These are phyloP conservation scores for Crematogaster levior DNA, from an alignment of 2,888 invertebrate species.

Conservation along the genomic window DNA sequence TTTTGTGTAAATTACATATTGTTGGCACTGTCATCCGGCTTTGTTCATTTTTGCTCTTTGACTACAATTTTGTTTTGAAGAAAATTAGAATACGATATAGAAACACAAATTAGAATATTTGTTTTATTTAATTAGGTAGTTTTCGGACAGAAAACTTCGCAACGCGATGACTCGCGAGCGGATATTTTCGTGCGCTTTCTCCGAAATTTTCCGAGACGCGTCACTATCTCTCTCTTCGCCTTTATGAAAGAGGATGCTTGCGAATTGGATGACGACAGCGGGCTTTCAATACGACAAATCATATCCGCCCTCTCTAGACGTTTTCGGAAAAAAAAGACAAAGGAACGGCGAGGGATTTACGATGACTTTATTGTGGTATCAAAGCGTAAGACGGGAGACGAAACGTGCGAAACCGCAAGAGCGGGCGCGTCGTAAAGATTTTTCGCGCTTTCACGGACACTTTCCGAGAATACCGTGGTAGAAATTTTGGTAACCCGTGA, in stretches of 20 bases:
- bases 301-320: neutral
- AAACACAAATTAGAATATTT: no score
- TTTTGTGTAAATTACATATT: no score
- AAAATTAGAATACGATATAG: no score
- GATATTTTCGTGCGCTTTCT: slow-evolving; percentile 38
- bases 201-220: slow-evolving; percentile 20
- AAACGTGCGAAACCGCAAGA: slow-evolving; percentile 3
- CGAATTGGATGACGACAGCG: slow-evolving; percentile 10
- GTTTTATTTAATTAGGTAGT: slow-evolving; percentile 8
- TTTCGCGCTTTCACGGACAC: slow-evolving; percentile 32
- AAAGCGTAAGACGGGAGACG: slow-evolving; percentile 10
- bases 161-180: neutral
- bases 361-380: slow-evolving; percentile 31
- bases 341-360: neutral
- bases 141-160: neutral
- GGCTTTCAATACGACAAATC: slow-evolving; percentile 9
- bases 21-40: no score
- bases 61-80: no score
- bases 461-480: slow-evolving; percentile 32
- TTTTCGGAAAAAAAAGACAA: neutral
- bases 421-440: slow-evolving; percentile 7
- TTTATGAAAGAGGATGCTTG: neutral
- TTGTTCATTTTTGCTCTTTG: no score
- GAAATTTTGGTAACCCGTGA: slow-evolving; percentile 30
- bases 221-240: slow-evolving; percentile 20